phyloP scores from a whole-genome alignment of 2,888 invertebrate genomes.

The Bedellia somnulentella region DNA sequence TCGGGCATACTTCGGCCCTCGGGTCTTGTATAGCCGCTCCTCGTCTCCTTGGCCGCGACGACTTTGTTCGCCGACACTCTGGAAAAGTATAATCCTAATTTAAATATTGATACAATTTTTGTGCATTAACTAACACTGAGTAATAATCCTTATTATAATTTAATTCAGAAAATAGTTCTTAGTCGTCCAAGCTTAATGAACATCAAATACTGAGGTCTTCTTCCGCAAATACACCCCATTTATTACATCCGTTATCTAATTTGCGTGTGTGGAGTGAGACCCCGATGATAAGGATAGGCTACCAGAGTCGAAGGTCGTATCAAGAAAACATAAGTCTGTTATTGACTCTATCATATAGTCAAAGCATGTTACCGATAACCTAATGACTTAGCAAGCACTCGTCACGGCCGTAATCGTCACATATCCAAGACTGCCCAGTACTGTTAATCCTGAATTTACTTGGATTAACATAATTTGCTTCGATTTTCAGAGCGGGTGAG shows the following conservation, averaged over 20 bases:
- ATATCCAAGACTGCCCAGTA: too few species aligned
- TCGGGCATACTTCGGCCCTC: conserved; percentile 48
- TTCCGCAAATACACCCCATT: conserved; percentile 11
- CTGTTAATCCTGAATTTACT: too few species aligned
- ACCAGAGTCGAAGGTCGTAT: conserved; percentile 38
- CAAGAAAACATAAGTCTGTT: conserved; percentile 31
- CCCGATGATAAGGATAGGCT: conserved; percentile 30
- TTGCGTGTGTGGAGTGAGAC: conserved; percentile 34
- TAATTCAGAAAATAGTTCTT: too few species aligned
- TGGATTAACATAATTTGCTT: too few species aligned
- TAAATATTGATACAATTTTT: conserved; percentile 3
- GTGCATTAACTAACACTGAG: too few species aligned
- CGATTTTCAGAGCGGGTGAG: too few species aligned
- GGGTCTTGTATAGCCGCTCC: conserved; percentile 37
- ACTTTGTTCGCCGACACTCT: conserved; percentile 46
- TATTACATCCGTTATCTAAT: conserved; percentile 51
- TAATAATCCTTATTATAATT: too few species aligned
- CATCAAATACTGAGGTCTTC: conserved; percentile 13
- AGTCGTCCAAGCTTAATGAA: conserved; percentile 19
- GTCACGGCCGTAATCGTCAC: too few species aligned
- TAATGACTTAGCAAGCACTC: conserved; percentile 19
- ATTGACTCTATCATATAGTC: conserved; percentile 39
- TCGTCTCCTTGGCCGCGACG: conserved; percentile 47
- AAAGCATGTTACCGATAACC: conserved; percentile 46
- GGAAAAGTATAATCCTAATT: conserved; percentile 19